Conservation (phyloP, 2,888 invertebrate genomes). For the Agrochola macilenta region DNA sequence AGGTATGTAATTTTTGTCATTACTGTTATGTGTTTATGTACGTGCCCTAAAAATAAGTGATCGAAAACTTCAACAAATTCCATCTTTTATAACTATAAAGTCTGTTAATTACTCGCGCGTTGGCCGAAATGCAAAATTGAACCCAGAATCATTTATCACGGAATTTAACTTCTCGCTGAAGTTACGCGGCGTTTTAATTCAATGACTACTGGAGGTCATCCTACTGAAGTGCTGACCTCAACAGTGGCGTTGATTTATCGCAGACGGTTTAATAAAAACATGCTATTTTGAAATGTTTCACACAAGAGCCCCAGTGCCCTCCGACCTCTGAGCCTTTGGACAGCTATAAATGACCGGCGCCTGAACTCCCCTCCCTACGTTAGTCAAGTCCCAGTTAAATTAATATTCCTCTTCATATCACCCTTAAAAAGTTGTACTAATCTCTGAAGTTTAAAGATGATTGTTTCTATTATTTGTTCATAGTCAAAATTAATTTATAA, state of each 20-base stretch:
- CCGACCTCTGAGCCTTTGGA: slow-evolving; percentile 44
- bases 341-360: slow-evolving; percentile 57
- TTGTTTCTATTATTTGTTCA: slow-evolving; percentile 34
- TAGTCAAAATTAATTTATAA: slow-evolving; percentile 2
- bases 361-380: slow-evolving; percentile 14
- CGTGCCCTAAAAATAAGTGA: not conserved
- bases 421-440: slow-evolving; percentile 39
- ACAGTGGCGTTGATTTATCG: slow-evolving; percentile 47
- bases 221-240: slow-evolving; percentile 33
- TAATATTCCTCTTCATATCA: slow-evolving; percentile 42
- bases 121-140: slow-evolving; percentile 43
- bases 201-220: slow-evolving; percentile 37
- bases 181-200: slow-evolving; percentile 33
- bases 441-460: slow-evolving; percentile 30
- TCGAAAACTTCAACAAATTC: slow-evolving; percentile 11
- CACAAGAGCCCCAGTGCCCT: slow-evolving; percentile 28
- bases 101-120: slow-evolving; percentile 52
- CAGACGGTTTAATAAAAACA: slow-evolving; percentile 49
- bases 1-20: not conserved
- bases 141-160: slow-evolving; percentile 51
- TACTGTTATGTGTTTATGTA: not conserved
- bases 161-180: slow-evolving; percentile 40
- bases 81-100: slow-evolving; percentile 25
- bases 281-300: slow-evolving; percentile 46
- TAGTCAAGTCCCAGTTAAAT: slow-evolving; percentile 43